These are phyloP conservation scores for Harpagoxenus sublaevis DNA, from an alignment of 2,888 invertebrate species.

Conservation along the genomic window DNA sequence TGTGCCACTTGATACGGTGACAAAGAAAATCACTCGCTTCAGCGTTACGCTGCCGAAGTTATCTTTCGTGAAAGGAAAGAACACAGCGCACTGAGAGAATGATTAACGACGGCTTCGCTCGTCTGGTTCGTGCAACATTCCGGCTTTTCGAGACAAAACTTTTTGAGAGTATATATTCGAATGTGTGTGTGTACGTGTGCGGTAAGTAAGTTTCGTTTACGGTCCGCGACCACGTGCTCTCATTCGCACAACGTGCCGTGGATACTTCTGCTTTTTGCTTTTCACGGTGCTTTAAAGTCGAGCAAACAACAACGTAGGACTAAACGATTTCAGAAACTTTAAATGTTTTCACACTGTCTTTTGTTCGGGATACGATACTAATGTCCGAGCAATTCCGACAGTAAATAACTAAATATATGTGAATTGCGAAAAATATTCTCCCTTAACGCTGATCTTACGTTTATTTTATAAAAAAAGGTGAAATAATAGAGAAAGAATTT, in stretches of 20 bases:
- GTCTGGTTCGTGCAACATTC: constrained; percentile 49
- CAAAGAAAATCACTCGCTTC: constrained; percentile 57
- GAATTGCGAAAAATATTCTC: background rate
- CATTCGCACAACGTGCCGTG: constrained; percentile 66
- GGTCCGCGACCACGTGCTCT: constrained; percentile 67
- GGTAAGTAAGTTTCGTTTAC: constrained; percentile 70
- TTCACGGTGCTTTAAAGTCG: constrained; percentile 51
- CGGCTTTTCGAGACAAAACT: constrained; percentile 59
- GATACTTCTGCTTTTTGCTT: constrained; percentile 58
- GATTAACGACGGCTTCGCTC: constrained; percentile 68
- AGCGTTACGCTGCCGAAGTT: constrained; percentile 65
- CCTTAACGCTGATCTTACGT: background rate
- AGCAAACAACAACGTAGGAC: constrained; percentile 44
- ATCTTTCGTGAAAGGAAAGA: constrained; percentile 64
- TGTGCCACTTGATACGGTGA: constrained; percentile 17
- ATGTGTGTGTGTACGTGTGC: constrained; percentile 24
- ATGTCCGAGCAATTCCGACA: background rate
- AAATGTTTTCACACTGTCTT: constrained; percentile 33
- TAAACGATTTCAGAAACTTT: constrained; percentile 52
- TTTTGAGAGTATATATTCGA: constrained; percentile 59
- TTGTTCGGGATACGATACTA: background rate
- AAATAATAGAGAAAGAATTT: background rate
- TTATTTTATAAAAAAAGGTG: background rate
- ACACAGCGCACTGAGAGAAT: constrained; percentile 65
- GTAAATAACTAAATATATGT: background rate